Conservation (phyloP, 2,113 vertebrate species). For the Sylvia atricapilla region DNA sequence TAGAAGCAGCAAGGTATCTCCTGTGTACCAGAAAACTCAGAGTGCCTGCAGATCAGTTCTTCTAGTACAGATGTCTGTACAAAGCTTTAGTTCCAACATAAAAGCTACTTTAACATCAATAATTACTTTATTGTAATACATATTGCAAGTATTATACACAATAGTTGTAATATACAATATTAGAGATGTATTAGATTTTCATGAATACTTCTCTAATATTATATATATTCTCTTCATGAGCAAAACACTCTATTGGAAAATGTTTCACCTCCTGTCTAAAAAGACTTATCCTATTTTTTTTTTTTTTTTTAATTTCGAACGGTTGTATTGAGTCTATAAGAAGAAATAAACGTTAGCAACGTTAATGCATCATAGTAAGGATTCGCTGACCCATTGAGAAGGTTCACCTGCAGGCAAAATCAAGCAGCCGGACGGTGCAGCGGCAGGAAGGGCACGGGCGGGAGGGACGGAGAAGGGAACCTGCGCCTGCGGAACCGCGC, state of each 20-base stretch:
- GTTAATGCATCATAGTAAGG: fast-evolving
- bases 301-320: background rate
- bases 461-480: fast-evolving
- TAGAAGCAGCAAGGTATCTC: background rate
- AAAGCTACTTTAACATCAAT: background rate
- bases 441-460: background rate
- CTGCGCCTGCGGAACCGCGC: background rate
- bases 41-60: background rate
- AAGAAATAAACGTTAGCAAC: background rate
- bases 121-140: background rate
- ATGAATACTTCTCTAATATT: background rate
- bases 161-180: background rate
- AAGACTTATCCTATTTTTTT: fast-evolving
- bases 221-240: background rate
- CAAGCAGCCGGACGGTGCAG: fast-evolving
- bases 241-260: background rate
- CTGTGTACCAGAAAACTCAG: background rate
- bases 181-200: background rate
- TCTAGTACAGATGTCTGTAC: background rate
- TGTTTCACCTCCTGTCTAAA: background rate
- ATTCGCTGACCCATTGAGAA: background rate
- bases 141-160: background rate
- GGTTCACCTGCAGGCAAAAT: background rate
- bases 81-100: background rate
- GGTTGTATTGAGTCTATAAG: background rate